Conservation (phyloP, 2,888 invertebrate genomes). For the Cabera pusaria region DNA sequence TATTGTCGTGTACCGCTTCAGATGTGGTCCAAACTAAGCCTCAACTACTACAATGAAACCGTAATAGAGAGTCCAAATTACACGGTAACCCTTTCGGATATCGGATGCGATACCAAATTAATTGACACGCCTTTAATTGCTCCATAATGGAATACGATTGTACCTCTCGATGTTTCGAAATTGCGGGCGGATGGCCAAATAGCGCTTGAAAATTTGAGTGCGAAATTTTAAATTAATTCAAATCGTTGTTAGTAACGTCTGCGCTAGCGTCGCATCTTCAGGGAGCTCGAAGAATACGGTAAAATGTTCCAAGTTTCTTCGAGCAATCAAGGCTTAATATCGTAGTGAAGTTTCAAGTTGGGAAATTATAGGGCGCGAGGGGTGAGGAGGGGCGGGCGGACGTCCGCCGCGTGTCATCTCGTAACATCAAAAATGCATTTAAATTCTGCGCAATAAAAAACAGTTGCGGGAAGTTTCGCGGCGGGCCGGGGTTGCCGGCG, state of each 20-base stretch:
- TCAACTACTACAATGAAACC: conserved; percentile 80
- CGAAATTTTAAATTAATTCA: conserved; percentile 71
- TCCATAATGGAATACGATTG: conserved; percentile 48
- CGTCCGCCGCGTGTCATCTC: conserved; percentile 83
- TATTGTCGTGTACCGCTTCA: conserved; percentile 76
- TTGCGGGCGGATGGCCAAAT: conserved; percentile 30
- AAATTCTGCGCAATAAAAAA: conserved; percentile 83
- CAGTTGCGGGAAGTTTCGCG: conserved; percentile 78
- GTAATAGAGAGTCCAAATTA: conserved; percentile 71
- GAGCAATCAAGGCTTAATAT: conserved; percentile 83
- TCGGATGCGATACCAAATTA: conserved; percentile 58
- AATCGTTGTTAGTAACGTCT: conserved; percentile 74
- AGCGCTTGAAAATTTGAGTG: conserved; percentile 41
- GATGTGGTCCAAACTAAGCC: conserved; percentile 70
- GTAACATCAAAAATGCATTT: conserved; percentile 85
- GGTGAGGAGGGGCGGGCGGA: conserved; percentile 55
- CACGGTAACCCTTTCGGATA: conserved; percentile 74
- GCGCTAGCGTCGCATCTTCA: conserved; percentile 73
- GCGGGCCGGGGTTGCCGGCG: conserved; percentile 64
- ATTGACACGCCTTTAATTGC: conserved; percentile 53
- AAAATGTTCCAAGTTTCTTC: conserved; percentile 83
- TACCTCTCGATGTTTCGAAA: conserved; percentile 31
- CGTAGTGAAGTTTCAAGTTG: conserved; percentile 82
- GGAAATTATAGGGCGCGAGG: conserved; percentile 79
- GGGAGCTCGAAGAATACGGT: conserved; percentile 81